A percentile compares a stretch with the other conserved stretches of the same genome.
Evolutionary conservation across 2,797 vertebrate species (phyloP).

Genomic region (Pangasius macronema): DNA sequence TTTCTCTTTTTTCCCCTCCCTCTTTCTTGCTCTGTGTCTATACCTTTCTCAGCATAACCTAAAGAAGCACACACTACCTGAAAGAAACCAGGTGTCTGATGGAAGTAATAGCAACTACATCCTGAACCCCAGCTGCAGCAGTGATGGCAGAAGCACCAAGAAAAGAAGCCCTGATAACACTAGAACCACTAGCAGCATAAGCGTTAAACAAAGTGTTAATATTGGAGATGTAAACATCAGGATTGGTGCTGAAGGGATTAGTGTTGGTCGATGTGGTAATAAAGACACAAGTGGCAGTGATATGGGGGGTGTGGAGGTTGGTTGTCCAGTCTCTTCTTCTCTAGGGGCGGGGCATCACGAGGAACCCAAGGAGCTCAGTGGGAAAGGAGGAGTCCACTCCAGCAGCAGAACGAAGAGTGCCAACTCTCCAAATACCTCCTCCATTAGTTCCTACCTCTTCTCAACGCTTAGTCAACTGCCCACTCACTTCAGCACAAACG

Average conservation of each 20-base stretch:
- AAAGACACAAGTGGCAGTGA: conserved; percentile 41
- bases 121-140: neutral
- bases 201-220: neutral
- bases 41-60: conserved; percentile 6
- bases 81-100: conserved; percentile 26
- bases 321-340: conserved; percentile 65
- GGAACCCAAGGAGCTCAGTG: conserved; percentile 72
- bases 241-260: conserved; percentile 41
- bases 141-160: conserved; percentile 21
- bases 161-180: neutral
- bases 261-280: conserved; percentile 45
- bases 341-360: conserved; percentile 71
- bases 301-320: conserved; percentile 62
- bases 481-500: conserved; percentile 53
- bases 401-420: conserved; percentile 63
- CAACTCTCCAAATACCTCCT: conserved; percentile 58
- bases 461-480: conserved; percentile 66
- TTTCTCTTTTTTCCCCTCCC: neutral
- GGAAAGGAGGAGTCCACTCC: conserved; percentile 49
- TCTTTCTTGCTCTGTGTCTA: neutral
- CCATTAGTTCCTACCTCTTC: conserved; percentile 54
- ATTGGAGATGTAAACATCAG: conserved; percentile 35
- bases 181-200: neutral
- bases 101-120: conserved; percentile 6
- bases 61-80: conserved; percentile 48